Evolutionary conservation across 2,113 vertebrate genomes (phyloP).

Genomic region (Pavo muticus): DNA sequence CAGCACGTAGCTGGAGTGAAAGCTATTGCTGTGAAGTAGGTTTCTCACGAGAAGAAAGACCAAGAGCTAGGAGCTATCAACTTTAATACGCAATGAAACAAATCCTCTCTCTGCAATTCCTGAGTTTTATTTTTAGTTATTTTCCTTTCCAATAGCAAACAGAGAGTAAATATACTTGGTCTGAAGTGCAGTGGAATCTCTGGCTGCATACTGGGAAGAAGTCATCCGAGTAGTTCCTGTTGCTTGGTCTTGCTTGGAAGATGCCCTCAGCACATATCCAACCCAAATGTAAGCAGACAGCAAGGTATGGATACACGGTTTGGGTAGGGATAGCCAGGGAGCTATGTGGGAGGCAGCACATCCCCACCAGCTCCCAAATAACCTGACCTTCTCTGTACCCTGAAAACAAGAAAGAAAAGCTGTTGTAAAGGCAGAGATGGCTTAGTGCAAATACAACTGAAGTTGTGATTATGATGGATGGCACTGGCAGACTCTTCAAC

Average conservation of each 20-base stretch:
- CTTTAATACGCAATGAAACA: neutral
- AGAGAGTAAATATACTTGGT: neutral
- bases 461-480: neutral
- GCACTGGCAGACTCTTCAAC: neutral
- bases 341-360: rapidly evolving
- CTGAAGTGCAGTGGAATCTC: neutral
- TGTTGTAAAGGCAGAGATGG: neutral
- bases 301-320: no score
- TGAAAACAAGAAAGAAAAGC: neutral
- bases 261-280: no score
- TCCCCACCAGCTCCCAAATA: neutral
- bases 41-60: neutral
- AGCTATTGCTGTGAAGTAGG: neutral
- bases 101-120: neutral
- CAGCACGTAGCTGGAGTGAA: neutral
- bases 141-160: neutral
- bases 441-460: neutral
- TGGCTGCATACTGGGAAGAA: neutral
- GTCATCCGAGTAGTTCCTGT: rapidly evolving
- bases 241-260: neutral
- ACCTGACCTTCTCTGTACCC: neutral
- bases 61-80: rapidly evolving
- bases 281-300: neutral
- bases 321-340: rapidly evolving
- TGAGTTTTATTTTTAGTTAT: neutral